Percentiles rank a stretch among this genome's conserved stretches.
Evolutionary conservation across 2,797 vertebrate species (phyloP).

Genomic region (Cyprinella venusta): DNA sequence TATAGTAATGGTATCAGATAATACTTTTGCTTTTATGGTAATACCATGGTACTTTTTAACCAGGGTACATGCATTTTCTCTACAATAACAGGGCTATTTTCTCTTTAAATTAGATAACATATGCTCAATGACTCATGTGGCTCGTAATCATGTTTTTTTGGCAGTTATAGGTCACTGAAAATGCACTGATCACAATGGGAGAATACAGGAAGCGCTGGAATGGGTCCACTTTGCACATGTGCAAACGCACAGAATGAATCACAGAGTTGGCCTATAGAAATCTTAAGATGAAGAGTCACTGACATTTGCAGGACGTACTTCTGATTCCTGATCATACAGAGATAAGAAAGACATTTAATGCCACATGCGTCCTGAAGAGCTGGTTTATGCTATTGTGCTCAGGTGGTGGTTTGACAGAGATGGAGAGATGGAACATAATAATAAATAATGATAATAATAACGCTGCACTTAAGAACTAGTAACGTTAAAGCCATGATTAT

Average conservation of each 20-base stretch:
- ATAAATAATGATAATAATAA: constrained; percentile 39
- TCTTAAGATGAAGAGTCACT: background rate
- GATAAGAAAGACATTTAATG: background rate
- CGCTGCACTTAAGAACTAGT: constrained; percentile 24
- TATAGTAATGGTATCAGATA: background rate
- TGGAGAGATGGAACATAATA: background rate
- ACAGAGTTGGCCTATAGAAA: background rate
- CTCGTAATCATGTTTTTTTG: constrained; percentile 23
- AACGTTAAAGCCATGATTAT: constrained; percentile 6
- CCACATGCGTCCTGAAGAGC: constrained; percentile 9
- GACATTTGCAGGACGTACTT: constrained; percentile 4
- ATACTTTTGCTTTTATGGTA: background rate
- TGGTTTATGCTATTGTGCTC: constrained; percentile 15
- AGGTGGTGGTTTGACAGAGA: background rate
- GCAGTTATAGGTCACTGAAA: background rate
- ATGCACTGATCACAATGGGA: constrained; percentile 14
- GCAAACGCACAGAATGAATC: constrained; percentile 1
- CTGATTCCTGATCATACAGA: constrained; percentile 7
- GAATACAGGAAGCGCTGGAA: constrained; percentile 16
- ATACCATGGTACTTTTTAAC: background rate
- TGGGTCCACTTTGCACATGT: constrained; percentile 10
- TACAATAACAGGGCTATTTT: background rate
- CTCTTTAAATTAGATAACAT: background rate
- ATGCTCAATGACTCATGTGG: constrained; percentile 25
- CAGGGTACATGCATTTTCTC: background rate